Conservation (phyloP, 37 sponge, comb jelly and placozoan genomes). For the Eunapius fragilis region DNA sequence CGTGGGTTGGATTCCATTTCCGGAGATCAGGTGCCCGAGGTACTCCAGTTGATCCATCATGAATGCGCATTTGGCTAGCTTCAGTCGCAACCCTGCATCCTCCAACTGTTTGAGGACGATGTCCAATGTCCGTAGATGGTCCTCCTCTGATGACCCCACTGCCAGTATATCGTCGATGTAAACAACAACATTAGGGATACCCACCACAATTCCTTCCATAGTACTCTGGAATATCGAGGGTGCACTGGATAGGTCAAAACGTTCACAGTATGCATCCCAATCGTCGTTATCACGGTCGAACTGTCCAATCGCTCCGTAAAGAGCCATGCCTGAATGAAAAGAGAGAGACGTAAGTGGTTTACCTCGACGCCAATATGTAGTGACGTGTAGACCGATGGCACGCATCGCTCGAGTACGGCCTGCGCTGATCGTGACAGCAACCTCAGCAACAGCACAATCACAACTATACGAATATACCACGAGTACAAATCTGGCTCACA, state of each 20-base stretch:
- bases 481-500: no score
- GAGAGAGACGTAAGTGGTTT: no score
- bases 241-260: constrained; percentile 16
- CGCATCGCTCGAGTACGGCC: no score
- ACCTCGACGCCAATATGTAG: no score
- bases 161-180: constrained; percentile 71
- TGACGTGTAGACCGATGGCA: no score
- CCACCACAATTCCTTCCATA: constrained; percentile 63
- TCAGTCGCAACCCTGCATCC: not conserved
- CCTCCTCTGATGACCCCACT: not conserved
- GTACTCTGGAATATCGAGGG: constrained; percentile 72
- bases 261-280: no score
- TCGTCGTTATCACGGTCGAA: no score
- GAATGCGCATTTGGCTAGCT: constrained; percentile 21
- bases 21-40: constrained; percentile 15
- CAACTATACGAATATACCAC: no score
- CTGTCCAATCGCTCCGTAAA: no score
- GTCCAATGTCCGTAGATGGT: constrained; percentile 20
- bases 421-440: no score
- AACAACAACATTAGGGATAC: constrained; percentile 30
- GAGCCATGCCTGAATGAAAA: no score
- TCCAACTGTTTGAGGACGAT: constrained; percentile 9
- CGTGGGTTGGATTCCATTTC: constrained; percentile 9
- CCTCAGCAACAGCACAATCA: no score
- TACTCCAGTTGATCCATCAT: constrained; percentile 11